Conservation (phyloP, 2,797 vertebrate species). For the Spatula versicolor region DNA sequence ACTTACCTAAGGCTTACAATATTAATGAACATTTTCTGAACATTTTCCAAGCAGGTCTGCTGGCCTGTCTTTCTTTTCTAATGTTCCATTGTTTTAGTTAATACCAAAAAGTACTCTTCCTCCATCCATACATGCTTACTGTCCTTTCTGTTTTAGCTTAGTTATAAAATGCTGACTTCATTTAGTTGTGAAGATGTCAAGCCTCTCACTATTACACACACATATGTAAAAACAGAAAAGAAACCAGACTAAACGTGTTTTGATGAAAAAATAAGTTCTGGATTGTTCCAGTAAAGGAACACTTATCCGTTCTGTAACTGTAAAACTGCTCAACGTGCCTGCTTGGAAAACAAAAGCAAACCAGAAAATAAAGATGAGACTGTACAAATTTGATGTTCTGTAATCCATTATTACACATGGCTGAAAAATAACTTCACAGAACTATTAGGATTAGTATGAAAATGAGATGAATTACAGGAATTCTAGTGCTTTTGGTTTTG, state of each 20-base stretch:
- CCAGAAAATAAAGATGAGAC: not conserved
- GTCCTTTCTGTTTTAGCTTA: not conserved
- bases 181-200: not conserved
- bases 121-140: not conserved
- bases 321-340: not conserved
- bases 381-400: not conserved
- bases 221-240: not conserved
- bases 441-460: not conserved
- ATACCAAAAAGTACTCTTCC: not conserved
- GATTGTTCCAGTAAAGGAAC: not conserved
- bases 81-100: not conserved
- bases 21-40: not conserved
- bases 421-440: not conserved
- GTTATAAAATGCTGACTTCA: not conserved
- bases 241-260: not conserved
- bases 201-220: not conserved
- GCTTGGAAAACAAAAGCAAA: not conserved
- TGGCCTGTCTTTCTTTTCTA: not conserved
- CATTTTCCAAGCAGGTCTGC: not conserved
- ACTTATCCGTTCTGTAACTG: not conserved
- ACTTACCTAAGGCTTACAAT: not conserved
- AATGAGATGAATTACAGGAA: not conserved
- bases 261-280: not conserved
- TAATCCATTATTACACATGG: not conserved
- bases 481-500: rapidly evolving